These are phyloP conservation scores for Heteromormyrus szaboi DNA, from an alignment of 2,797 vertebrate genomes.

Conservation along the genomic window DNA sequence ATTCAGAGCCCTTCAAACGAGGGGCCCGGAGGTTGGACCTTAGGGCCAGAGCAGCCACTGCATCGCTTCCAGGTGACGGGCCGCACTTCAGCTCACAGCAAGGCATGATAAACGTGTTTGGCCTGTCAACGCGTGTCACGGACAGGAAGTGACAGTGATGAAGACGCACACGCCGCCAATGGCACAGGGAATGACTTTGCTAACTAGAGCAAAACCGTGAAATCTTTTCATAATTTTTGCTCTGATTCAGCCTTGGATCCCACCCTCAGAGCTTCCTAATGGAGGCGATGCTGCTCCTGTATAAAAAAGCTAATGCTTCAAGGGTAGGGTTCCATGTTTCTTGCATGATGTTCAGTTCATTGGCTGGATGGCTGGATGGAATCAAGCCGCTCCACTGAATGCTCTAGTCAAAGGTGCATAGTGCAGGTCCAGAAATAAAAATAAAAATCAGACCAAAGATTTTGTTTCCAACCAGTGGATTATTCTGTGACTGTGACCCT, in stretches of 20 bases:
- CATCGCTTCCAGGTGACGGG: not conserved
- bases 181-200: not conserved
- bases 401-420: not conserved
- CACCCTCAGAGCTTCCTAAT: conserved; percentile 41
- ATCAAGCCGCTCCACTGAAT: not conserved
- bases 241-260: conserved; percentile 55
- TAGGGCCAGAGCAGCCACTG: not conserved
- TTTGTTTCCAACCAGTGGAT: not conserved
- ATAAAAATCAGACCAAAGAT: not conserved
- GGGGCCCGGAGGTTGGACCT: not conserved
- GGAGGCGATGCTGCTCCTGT: conserved; percentile 50
- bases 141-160: not conserved
- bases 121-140: not conserved
- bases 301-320: conserved; percentile 48
- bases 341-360: not conserved
- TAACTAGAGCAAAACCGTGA: conserved; percentile 29
- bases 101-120: not conserved
- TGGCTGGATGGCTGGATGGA: not conserved
- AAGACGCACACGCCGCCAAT: not conserved
- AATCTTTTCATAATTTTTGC: conserved; percentile 35
- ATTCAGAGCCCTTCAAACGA: not conserved
- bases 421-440: not conserved
- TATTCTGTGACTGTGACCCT: not conserved
- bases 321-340: not conserved
- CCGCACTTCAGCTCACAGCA: not conserved